These are phyloP conservation scores for Pseudopodoces humilis DNA, from an alignment of 2,113 vertebrate genomes.

Conservation along the genomic window DNA sequence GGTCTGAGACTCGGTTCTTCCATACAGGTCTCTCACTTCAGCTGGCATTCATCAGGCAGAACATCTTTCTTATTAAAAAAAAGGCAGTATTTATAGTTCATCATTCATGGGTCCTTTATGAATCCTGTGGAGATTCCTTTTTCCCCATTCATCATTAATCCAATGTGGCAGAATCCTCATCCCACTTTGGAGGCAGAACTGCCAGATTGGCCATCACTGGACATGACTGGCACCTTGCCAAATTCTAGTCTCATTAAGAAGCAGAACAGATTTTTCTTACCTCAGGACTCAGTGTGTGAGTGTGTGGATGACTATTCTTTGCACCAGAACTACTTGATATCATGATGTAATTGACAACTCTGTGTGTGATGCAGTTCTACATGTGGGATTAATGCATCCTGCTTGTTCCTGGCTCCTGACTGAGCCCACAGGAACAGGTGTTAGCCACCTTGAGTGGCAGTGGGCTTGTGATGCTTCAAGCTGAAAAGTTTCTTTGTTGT, in stretches of 20 bases:
- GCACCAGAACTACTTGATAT: background rate
- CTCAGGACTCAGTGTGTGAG: background rate
- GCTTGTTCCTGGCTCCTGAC: background rate
- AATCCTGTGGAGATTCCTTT: background rate
- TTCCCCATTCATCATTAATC: background rate
- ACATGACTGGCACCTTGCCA: background rate
- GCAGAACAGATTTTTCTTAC: slow-evolving; percentile 32
- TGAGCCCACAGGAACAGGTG: background rate
- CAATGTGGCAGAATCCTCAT: background rate
- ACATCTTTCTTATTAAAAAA: background rate
- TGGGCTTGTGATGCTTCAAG: background rate
- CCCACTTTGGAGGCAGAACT: background rate
- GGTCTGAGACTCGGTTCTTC: background rate
- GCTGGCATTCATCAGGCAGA: background rate
- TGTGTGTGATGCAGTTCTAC: background rate
- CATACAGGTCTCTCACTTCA: background rate
- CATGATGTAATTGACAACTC: background rate
- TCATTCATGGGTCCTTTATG: background rate
- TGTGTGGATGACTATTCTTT: background rate
- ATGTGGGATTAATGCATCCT: background rate
- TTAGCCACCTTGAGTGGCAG: background rate
- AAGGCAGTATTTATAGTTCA: background rate
- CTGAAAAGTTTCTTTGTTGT: background rate
- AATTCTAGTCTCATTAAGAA: background rate
- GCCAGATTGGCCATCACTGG: background rate